Evolutionary conservation across 2,888 invertebrate genomes (phyloP).

Genomic region (Harpagoxenus sublaevis): DNA sequence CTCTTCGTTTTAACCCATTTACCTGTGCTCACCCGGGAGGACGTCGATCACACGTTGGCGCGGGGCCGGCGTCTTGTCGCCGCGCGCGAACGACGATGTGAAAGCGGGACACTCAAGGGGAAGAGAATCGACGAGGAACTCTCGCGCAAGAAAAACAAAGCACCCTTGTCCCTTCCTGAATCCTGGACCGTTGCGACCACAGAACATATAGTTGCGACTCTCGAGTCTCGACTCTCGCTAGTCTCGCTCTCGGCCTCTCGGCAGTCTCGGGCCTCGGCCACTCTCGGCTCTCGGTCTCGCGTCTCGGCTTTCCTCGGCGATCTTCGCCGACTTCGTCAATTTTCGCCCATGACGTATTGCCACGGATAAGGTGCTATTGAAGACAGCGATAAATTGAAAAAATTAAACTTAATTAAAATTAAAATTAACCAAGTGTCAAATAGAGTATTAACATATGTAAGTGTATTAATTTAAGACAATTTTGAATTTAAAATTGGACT

Average conservation of each 20-base stretch:
- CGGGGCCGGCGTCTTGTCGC: neutral
- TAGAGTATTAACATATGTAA: too few species aligned
- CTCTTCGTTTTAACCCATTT: neutral
- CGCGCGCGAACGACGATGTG: neutral
- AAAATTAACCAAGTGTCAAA: too few species aligned
- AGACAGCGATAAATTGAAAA: too few species aligned
- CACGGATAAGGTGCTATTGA: neutral
- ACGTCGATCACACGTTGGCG: neutral
- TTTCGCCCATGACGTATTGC: neutral
- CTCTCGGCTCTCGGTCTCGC: too few species aligned
- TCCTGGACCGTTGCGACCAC: conserved; percentile 30
- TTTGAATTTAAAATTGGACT: too few species aligned
- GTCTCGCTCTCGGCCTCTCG: too few species aligned
- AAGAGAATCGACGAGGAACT: neutral
- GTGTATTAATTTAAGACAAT: too few species aligned
- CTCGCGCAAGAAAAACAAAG: neutral
- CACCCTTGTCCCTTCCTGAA: neutral
- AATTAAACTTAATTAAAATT: too few species aligned
- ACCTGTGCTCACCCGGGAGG: neutral
- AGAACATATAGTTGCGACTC: conserved; percentile 5
- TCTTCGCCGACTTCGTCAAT: neutral
- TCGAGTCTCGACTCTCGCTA: neutral
- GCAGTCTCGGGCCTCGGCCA: neutral
- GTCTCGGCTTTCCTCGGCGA: neutral
- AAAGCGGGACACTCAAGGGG: neutral